Percentiles rank a stretch among this genome's conserved stretches.
Conservation (phyloP, 2,888 invertebrate species). For the Gastrophysa polygoni region DNA sequence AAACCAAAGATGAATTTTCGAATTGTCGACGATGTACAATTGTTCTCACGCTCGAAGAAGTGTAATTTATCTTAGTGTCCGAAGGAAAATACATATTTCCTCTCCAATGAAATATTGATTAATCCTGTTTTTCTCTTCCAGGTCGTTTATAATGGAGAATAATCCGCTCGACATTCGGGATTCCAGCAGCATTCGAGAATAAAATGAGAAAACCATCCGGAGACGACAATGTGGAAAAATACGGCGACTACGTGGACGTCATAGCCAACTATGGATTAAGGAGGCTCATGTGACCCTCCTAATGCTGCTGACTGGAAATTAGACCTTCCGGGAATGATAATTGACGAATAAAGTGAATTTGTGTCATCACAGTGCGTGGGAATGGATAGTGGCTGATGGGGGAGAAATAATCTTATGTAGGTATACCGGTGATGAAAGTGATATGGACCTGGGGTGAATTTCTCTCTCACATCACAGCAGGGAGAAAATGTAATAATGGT, state of each 20-base stretch:
- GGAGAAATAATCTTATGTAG: conserved; percentile 3
- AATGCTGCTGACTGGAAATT: conserved; percentile 6
- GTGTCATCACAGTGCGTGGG: not conserved
- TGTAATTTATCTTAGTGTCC: too few species aligned
- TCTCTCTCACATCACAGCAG: too few species aligned
- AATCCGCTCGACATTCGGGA: conserved; percentile 1
- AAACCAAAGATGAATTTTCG: too few species aligned
- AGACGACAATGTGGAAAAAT: conserved; percentile 38
- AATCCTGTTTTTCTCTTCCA: conserved; percentile 12
- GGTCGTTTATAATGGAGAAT: conserved; percentile 16
- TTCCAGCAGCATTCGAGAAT: conserved; percentile 22
- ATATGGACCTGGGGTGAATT: not conserved
- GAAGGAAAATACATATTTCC: too few species aligned
- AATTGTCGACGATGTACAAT: too few species aligned
- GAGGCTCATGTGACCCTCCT: conserved; percentile 12
- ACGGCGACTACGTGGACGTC: conserved; percentile 36
- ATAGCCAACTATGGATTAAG: conserved; percentile 36
- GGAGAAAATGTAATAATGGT: too few species aligned
- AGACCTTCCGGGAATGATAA: conserved; percentile 2
- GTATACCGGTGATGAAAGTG: not conserved
- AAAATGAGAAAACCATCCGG: conserved; percentile 32
- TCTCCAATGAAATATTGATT: not conserved
- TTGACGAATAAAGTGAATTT: conserved; percentile 14
- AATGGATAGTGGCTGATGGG: not conserved
- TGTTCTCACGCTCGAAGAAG: too few species aligned